These are phyloP conservation scores for Andrena fulva DNA, from an alignment of 2,888 invertebrate species.

Conservation along the genomic window DNA sequence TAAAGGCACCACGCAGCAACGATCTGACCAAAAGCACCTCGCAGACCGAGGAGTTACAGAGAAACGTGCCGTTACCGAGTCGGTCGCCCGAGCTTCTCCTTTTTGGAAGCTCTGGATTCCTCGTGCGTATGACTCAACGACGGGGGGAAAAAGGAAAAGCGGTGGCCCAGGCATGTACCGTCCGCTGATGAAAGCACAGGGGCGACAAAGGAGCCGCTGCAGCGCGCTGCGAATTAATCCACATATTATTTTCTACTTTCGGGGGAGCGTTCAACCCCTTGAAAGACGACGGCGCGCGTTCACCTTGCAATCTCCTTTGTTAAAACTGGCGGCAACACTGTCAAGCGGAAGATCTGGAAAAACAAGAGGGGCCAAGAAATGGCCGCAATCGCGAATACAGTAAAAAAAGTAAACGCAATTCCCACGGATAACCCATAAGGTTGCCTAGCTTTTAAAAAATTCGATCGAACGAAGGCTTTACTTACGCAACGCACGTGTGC, in stretches of 20 bases:
- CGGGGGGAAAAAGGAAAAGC: constrained; percentile 26
- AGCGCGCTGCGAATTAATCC: constrained; percentile 31
- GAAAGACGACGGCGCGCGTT: not conserved
- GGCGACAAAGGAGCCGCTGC: constrained; percentile 49
- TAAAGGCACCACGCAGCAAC: constrained; percentile 33
- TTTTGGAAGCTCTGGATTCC: constrained; percentile 46
- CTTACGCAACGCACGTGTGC: constrained; percentile 6
- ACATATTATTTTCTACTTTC: constrained; percentile 33
- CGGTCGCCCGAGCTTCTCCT: constrained; percentile 33
- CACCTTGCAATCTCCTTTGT: not conserved
- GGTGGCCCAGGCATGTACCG: constrained; percentile 1
- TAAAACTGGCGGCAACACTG: not conserved
- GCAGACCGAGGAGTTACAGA: constrained; percentile 24
- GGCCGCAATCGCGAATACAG: not conserved
- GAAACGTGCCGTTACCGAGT: constrained; percentile 51
- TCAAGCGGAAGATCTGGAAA: not conserved
- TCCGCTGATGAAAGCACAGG: constrained; percentile 29
- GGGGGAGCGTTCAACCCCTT: constrained; percentile 5
- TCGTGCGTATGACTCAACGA: constrained; percentile 47
- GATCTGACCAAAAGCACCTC: constrained; percentile 56
- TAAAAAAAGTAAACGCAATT: no score
- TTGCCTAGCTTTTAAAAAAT: not conserved
- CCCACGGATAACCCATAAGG: no score
- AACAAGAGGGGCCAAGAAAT: not conserved
- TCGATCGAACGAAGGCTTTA: not conserved